Conservation (phyloP, 2,113 vertebrate species). For the Speoplatyrhinus poulsoni region DNA sequence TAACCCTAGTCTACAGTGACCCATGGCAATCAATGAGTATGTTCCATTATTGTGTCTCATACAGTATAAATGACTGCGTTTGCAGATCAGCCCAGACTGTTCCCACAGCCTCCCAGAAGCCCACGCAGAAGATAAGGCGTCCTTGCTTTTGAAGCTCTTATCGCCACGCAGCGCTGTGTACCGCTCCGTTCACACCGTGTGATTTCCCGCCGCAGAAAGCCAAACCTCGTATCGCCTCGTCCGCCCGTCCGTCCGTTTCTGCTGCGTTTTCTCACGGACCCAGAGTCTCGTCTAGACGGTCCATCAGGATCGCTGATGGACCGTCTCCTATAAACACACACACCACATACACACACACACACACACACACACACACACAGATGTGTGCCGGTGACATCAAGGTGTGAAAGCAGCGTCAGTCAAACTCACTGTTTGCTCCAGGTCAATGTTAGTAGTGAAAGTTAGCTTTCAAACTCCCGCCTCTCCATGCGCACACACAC, state of each 20-base stretch:
- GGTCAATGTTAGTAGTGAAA: slow-evolving; percentile 55
- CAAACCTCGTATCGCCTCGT: neutral
- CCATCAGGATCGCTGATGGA: too few relatives aligned
- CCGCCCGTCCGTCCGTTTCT: too few relatives aligned
- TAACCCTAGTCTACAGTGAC: slow-evolving; percentile 11
- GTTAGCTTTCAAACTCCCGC: slow-evolving; percentile 28
- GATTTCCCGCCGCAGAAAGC: slow-evolving; percentile 14
- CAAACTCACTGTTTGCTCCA: slow-evolving; percentile 47
- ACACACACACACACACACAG: neutral
- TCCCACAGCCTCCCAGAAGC: slow-evolving; percentile 50
- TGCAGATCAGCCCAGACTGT: slow-evolving; percentile 48
- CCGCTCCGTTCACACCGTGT: slow-evolving; percentile 12
- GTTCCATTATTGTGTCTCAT: slow-evolving; percentile 26
- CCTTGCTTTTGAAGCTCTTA: slow-evolving; percentile 34
- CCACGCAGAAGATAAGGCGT: slow-evolving; percentile 45
- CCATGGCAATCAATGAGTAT: slow-evolving; percentile 3
- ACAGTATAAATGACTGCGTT: slow-evolving; percentile 10
- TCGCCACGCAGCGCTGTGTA: slow-evolving; percentile 27
- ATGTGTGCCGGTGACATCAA: slow-evolving; percentile 33
- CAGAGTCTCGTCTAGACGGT: too few relatives aligned
- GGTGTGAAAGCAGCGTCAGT: slow-evolving; percentile 44
- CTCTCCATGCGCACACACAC: neutral
- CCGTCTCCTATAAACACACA: too few relatives aligned
- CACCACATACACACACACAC: neutral
- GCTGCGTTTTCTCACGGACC: too few relatives aligned